Evolutionary conservation across 2,797 vertebrate species (phyloP).

Genomic region (Danionella dracula): DNA sequence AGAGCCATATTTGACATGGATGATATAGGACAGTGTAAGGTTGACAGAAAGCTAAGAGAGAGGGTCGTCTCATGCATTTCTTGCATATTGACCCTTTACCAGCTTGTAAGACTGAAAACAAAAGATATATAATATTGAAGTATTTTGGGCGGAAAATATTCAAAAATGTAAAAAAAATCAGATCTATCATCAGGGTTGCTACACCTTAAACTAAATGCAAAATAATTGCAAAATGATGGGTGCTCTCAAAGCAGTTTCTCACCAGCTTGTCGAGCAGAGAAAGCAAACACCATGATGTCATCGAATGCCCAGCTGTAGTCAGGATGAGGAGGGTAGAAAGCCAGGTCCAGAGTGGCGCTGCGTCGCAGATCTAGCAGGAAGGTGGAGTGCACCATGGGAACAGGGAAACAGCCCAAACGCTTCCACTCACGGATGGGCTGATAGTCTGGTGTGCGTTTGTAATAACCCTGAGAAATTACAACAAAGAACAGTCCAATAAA

Average conservation of each 20-base stretch:
- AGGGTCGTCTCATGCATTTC: too few species aligned
- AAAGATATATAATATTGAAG: too few species aligned
- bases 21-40: too few species aligned
- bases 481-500: neutral
- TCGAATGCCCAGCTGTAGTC: slow-evolving; percentile 97
- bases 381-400: slow-evolving; percentile 96
- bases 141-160: too few species aligned
- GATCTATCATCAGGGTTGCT: too few species aligned
- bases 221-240: too few species aligned
- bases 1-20: too few species aligned
- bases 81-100: too few species aligned
- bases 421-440: slow-evolving; percentile 93
- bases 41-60: too few species aligned
- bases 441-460: slow-evolving; percentile 89
- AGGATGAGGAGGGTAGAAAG: slow-evolving; percentile 86
- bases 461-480: slow-evolving; percentile 79
- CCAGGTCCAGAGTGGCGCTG: slow-evolving; percentile 72
- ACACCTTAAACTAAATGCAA: too few species aligned
- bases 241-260: slow-evolving; percentile 29
- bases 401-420: slow-evolving; percentile 81
- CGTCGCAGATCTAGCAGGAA: slow-evolving; percentile 89
- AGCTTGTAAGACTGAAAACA: too few species aligned
- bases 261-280: slow-evolving; percentile 90
- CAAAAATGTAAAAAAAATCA: too few species aligned
- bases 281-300: slow-evolving; percentile 98